phyloP scores from a whole-genome alignment of 2,797 vertebrate genomes.

The Hipposideros larvatus region DNA sequence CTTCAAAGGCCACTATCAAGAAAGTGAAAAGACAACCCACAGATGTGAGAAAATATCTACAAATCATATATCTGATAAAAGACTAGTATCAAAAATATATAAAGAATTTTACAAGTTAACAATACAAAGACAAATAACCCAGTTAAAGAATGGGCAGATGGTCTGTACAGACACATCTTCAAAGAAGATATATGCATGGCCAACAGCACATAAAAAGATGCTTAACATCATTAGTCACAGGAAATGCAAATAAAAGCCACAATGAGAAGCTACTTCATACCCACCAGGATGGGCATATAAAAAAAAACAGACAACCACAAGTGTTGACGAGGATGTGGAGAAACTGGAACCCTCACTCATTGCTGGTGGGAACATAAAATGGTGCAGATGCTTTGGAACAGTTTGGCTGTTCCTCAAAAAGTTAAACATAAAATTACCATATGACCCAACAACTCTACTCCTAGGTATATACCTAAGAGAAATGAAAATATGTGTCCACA shows the following conservation, averaged over 20 bases:
- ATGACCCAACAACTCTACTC: neutral
- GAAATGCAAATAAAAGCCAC: conserved; percentile 18
- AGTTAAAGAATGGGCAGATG: neutral
- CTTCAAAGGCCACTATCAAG: conserved; percentile 1
- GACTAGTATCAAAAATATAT: neutral
- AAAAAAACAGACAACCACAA: neutral
- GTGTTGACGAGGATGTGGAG: neutral
- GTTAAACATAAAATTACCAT: neutral
- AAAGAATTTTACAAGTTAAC: neutral
- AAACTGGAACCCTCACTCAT: neutral
- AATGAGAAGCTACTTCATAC: neutral
- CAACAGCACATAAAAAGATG: neutral
- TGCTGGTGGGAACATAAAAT: neutral
- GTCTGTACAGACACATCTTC: neutral
- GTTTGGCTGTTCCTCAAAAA: neutral
- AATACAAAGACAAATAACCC: neutral
- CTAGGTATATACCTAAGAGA: neutral
- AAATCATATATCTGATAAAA: neutral
- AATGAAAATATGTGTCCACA: neutral
- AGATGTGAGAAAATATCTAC: neutral
- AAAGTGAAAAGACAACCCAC: neutral
- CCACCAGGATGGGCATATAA: neutral
- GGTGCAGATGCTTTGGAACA: neutral
- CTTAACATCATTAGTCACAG: neutral
- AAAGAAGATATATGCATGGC: neutral